phyloP scores from a whole-genome alignment of 2,888 invertebrate species.

The Lasioglossum lativentre region DNA sequence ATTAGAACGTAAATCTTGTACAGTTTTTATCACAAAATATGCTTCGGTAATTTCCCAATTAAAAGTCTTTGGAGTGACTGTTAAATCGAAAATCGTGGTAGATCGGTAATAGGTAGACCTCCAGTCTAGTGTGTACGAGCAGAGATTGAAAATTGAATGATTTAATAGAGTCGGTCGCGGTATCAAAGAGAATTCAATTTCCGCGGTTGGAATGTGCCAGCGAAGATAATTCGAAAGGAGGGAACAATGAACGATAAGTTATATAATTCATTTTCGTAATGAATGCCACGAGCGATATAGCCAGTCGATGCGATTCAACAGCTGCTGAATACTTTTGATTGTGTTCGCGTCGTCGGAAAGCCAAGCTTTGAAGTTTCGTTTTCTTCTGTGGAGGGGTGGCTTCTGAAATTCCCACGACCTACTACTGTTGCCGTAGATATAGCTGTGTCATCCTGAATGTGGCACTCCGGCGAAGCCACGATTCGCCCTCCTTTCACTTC shows the following conservation, averaged over 20 bases:
- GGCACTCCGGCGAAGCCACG: slow-evolving; percentile 38
- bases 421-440: slow-evolving; percentile 4
- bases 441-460: slow-evolving; percentile 28
- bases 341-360: no score
- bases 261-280: not conserved
- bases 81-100: not conserved
- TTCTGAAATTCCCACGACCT: slow-evolving; percentile 39
- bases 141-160: not conserved
- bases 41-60: no score
- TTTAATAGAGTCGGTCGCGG: not conserved
- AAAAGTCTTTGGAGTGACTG: not conserved
- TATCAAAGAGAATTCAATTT: not conserved
- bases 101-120: not conserved
- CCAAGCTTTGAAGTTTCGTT: slow-evolving; percentile 33
- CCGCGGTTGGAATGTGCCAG: not conserved
- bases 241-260: not conserved
- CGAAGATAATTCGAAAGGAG: not conserved
- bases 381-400: slow-evolving; percentile 40
- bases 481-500: slow-evolving; percentile 31
- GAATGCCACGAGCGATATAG: not conserved
- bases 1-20: not conserved
- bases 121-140: not conserved
- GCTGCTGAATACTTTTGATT: not conserved
- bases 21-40: not conserved
- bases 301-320: not conserved